Conservation (phyloP, 2,797 vertebrate species). For the Dendrocincla tyrannina region DNA sequence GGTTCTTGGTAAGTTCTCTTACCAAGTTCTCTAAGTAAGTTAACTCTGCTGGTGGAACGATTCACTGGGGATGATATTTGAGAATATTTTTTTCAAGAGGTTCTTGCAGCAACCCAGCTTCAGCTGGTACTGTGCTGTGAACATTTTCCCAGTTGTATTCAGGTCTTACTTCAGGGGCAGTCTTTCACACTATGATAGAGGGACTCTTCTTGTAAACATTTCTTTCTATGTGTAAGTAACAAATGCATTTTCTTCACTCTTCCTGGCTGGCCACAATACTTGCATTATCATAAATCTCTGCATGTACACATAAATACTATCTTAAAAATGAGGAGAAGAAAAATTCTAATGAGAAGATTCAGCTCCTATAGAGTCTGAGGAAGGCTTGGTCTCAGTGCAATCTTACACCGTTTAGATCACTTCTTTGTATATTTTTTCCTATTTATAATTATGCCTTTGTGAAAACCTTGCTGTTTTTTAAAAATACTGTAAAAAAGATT, state of each 20-base stretch:
- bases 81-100: not conserved
- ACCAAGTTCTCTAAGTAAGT: too few species aligned
- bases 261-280: not conserved
- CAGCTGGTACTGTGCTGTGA: not conserved
- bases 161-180: not conserved
- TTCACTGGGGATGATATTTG: not conserved
- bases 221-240: not conserved
- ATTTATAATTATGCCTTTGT: not conserved
- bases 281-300: conserved; percentile 4
- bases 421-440: not conserved
- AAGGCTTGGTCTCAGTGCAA: not conserved
- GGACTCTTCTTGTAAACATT: not conserved
- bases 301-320: not conserved
- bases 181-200: not conserved
- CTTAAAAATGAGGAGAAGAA: not conserved
- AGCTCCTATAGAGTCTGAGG: not conserved
- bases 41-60: not conserved
- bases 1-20: not conserved
- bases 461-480: not conserved
- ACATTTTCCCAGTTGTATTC: not conserved
- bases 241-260: not conserved
- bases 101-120: not conserved
- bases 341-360: not conserved
- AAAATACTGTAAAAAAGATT: not conserved
- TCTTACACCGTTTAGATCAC: not conserved